Evolutionary conservation across 2,113 vertebrate genomes (phyloP), one percentile per base, ranked within the genome.

Genomic region (Progne subis): DNA sequence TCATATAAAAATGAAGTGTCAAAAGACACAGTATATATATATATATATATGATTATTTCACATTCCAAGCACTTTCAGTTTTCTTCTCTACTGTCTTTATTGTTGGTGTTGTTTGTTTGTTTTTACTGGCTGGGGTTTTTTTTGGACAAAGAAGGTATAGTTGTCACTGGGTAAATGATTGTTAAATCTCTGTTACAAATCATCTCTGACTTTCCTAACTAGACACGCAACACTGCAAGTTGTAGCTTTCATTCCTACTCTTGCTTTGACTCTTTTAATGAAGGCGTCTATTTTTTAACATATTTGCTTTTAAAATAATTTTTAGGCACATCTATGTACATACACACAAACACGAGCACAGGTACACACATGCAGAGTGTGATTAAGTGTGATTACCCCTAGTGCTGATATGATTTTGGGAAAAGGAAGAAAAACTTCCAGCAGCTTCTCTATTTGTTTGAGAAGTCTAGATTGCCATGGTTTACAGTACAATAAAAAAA

Each of bases 1-100:
- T 88, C 79, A 94, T 64, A 78, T 86, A 95, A 90, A 94, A 92
- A 94, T 95, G 92, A 97, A 96, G 68, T 93, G 82, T 90, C 90
- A 90, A 84, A 96, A 88, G 79, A 60, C 79, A 96, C 79, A 37
- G 37, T 37, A 9, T 37, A 46, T 14, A 79, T 37, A 37, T 37
- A 37, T 37, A 37, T 25, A 47, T 47, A 52, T 39, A 56, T 47
- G 81, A 74, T 88, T 93, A 95, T 93, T 95, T 92, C 79, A 77
- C 34, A 78, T 96, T n/a, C 24, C 68, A 80, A 86, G 37, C 60
- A 78, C 60, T 89, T n/a, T 81, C 53, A 60, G 18, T 90, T 90
- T 93, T 82, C 81, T 88, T 80, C 47, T 78, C 50, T 47, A 5
- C 18, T 76, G 19, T 52, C 41, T 82, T 44, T 75, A 6, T 49